Evolutionary conservation across 2,888 invertebrate genomes (phyloP).

Genomic region (Cinara cedri): DNA sequence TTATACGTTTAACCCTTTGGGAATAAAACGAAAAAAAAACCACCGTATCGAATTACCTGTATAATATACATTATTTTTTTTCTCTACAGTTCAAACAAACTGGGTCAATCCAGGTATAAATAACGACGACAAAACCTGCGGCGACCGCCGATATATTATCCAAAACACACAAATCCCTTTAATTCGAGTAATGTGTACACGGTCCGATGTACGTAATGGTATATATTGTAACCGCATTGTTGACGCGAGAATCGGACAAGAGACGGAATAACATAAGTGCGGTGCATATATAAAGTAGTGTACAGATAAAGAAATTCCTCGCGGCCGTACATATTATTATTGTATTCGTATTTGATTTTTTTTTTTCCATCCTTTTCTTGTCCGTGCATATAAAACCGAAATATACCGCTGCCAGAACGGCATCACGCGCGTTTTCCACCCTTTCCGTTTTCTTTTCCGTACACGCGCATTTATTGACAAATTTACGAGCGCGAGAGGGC

Average conservation of each 20-base stretch:
- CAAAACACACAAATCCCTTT: slow-evolving; percentile 27
- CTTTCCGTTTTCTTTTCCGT: slow-evolving; percentile 40
- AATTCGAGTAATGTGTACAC: neutral
- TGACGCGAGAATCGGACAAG: no score
- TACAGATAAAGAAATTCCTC: neutral
- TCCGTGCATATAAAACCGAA: neutral
- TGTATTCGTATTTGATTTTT: neutral
- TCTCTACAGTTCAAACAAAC: neutral
- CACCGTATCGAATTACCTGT: slow-evolving; percentile 37
- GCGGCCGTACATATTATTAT: no score
- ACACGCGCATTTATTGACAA: slow-evolving; percentile 31
- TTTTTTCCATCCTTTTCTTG: neutral
- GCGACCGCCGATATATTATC: no score
- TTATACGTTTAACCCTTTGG: slow-evolving; percentile 5
- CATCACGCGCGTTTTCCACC: slow-evolving; percentile 8
- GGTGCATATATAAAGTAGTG: neutral
- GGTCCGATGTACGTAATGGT: no score
- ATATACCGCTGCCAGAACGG: neutral
- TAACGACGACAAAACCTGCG: slow-evolving; percentile 1
- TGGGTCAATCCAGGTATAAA: slow-evolving; percentile 41
- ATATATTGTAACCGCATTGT: no score
- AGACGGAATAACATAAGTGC: no score
- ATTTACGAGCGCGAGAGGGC: slow-evolving; percentile 29
- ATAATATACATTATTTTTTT: neutral
- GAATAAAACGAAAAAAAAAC: slow-evolving; percentile 12